Conservation (phyloP, 2,888 invertebrate species). For the Lepidocyrtoides sp. region DNA sequence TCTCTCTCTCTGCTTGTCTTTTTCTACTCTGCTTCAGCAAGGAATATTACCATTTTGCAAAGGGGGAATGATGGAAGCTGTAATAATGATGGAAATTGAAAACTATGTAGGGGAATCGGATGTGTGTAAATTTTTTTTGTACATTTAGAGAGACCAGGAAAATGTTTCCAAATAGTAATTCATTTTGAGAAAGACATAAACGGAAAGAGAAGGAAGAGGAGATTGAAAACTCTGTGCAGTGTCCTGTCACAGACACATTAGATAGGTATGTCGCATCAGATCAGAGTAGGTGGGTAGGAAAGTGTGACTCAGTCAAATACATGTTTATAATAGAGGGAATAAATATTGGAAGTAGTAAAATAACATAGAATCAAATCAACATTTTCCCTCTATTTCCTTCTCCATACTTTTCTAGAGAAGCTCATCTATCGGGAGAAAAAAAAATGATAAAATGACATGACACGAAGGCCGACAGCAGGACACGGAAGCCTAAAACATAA, state of each 20-base stretch:
- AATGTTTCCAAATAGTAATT: slow-evolving; percentile 77
- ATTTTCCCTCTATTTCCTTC: slow-evolving; percentile 32
- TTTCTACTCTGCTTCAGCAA: slow-evolving; percentile 9
- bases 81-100: slow-evolving; percentile 16
- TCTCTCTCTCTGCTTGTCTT: neutral
- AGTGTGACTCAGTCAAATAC: neutral
- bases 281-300: neutral
- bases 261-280: neutral
- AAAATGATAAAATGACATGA: slow-evolving; percentile 69
- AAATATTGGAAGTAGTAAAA: neutral
- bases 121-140: slow-evolving; percentile 18
- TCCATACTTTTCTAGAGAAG: neutral
- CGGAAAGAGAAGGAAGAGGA: slow-evolving; percentile 46
- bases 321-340: too few relatives aligned
- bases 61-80: neutral
- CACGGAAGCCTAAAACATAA: slow-evolving; percentile 11
- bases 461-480: slow-evolving; percentile 45
- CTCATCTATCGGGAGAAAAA: slow-evolving; percentile 38
- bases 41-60: slow-evolving; percentile 30
- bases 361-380: slow-evolving; percentile 55
- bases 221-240: slow-evolving; percentile 59
- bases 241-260: slow-evolving; percentile 49
- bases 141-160: slow-evolving; percentile 40
- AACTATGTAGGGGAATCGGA: neutral
- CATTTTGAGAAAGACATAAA: slow-evolving; percentile 40